Percentiles rank a stretch among this genome's conserved stretches.
These are phyloP conservation scores for Staurois parvus DNA, from an alignment of 2,797 vertebrate genomes.

Conservation along the genomic window DNA sequence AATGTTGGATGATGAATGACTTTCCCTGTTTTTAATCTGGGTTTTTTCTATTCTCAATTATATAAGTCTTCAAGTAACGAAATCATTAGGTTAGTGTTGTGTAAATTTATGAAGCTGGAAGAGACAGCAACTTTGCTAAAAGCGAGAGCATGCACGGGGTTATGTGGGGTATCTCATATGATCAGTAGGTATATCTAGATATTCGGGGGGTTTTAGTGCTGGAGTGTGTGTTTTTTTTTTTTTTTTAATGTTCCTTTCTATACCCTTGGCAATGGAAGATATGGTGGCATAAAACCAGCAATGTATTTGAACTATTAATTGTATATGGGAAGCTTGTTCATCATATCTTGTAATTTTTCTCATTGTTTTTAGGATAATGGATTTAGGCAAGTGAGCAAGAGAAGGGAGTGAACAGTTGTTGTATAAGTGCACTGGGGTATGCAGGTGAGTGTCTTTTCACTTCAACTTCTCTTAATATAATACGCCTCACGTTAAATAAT, in stretches of 20 bases:
- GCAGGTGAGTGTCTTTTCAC: conserved; percentile 56
- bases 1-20: not conserved
- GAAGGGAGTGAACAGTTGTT: conserved; percentile 48
- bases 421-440: conserved; percentile 53
- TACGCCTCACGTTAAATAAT: not conserved
- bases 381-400: conserved; percentile 64
- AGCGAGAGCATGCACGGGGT: too few species aligned
- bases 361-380: conserved; percentile 69
- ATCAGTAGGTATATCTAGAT: too few species aligned
- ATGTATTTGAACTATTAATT: not conserved
- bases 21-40: not conserved
- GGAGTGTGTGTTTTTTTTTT: too few species aligned
- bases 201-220: too few species aligned
- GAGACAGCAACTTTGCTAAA: too few species aligned
- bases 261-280: too few species aligned
- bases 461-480: not conserved
- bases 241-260: too few species aligned
- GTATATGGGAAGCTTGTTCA: not conserved
- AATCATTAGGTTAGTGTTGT: too few species aligned
- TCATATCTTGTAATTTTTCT: not conserved
- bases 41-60: too few species aligned
- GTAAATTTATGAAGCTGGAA: too few species aligned
- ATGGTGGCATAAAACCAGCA: not conserved
- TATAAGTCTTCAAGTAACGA: too few species aligned
- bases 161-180: too few species aligned